Conservation (phyloP, 2,113 vertebrate species). For the Anas platyrhynchos region DNA sequence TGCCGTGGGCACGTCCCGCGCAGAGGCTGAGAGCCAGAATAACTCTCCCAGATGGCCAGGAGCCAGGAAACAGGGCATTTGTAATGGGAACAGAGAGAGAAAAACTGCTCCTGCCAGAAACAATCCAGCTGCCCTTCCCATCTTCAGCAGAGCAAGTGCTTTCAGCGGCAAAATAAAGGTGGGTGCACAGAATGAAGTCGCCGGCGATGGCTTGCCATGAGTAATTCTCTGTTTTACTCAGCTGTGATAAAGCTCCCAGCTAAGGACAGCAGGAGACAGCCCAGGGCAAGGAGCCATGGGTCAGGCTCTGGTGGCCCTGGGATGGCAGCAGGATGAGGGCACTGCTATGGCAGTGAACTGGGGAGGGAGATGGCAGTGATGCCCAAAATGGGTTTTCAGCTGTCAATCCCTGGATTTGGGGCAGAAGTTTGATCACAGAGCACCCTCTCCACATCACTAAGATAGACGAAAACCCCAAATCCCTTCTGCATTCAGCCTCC, state of each 20-base stretch:
- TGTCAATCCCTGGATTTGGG: neutral
- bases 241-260: neutral
- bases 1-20: neutral
- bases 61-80: neutral
- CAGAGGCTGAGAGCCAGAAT: neutral
- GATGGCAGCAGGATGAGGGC: neutral
- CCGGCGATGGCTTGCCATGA: fast-evolving
- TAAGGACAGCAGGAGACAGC: neutral
- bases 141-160: neutral
- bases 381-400: neutral
- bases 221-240: neutral
- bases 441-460: neutral
- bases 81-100: slow-evolving; percentile 23
- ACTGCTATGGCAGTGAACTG: fast-evolving
- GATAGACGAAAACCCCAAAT: neutral
- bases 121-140: neutral
- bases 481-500: neutral
- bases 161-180: neutral
- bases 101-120: slow-evolving; percentile 26
- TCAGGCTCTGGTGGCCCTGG: neutral
- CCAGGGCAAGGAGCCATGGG: neutral
- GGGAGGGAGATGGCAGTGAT: neutral
- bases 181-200: fast-evolving
- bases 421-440: neutral
- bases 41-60: neutral